phyloP scores from a whole-genome alignment of 2,113 vertebrate species.

The Colistium nudipinnis region DNA sequence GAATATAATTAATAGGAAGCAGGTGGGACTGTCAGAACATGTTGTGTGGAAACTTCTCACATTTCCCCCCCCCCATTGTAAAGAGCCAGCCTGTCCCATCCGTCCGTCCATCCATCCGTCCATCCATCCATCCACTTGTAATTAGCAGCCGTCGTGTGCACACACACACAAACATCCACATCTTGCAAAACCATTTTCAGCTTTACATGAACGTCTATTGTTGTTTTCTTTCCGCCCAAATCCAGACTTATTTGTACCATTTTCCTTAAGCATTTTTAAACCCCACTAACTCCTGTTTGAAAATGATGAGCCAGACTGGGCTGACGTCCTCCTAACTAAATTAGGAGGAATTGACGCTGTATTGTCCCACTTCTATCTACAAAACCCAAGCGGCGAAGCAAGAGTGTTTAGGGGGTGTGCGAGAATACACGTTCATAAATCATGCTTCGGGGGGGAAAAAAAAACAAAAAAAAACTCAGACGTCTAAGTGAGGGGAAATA shows the following conservation, averaged over 20 bases:
- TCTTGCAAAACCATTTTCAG: constrained; percentile 9
- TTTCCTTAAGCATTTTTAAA: constrained; percentile 8
- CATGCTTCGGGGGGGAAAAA: no score
- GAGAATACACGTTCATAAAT: constrained; percentile 56
- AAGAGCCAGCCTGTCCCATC: constrained; percentile 34
- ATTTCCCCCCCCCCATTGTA: constrained; percentile 38
- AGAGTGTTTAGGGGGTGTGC: constrained; percentile 21
- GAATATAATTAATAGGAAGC: constrained; percentile 74
- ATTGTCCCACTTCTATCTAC: constrained; percentile 11
- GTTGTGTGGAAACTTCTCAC: constrained; percentile 64
- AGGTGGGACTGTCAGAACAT: constrained; percentile 72
- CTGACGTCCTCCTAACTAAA: not conserved
- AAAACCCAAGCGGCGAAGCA: constrained; percentile 4
- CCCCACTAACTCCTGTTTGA: constrained; percentile 9
- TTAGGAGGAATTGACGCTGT: constrained; percentile 7
- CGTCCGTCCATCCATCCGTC: constrained; percentile 32
- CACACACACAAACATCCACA: not conserved
- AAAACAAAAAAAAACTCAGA: constrained; percentile 32
- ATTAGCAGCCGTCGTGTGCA: constrained; percentile 13
- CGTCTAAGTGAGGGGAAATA: constrained; percentile 11
- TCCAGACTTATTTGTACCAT: not conserved
- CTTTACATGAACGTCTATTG: not conserved
- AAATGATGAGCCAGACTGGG: not conserved
- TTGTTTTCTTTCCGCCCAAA: constrained; percentile 7
- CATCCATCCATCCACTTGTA: constrained; percentile 6